phyloP scores from a whole-genome alignment of 2,888 invertebrate species.

The Parelbella ahira region DNA sequence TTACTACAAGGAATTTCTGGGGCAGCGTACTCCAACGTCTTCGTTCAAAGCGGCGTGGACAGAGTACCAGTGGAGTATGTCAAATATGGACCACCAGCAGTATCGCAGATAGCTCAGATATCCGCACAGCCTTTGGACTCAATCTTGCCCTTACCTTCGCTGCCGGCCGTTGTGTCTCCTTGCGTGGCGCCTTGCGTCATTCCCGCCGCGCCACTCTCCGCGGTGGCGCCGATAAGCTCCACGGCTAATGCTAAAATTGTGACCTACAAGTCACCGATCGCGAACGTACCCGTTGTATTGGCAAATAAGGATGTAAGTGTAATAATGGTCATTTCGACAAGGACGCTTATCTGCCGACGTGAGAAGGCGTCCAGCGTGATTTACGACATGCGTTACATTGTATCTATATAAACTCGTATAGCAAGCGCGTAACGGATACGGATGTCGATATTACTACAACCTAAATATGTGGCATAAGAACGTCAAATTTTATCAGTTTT shows the following conservation, averaged over 20 bases:
- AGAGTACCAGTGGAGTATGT: slow-evolving; percentile 45
- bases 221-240: slow-evolving; percentile 40
- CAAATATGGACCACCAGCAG: slow-evolving; percentile 49
- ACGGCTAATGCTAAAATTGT: slow-evolving; percentile 46
- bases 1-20: slow-evolving; percentile 36
- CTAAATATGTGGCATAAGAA: slow-evolving; percentile 3
- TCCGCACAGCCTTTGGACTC: slow-evolving; percentile 42
- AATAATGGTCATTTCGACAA: slow-evolving; percentile 11
- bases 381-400: slow-evolving; percentile 12
- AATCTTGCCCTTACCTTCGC: slow-evolving; percentile 39
- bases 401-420: slow-evolving; percentile 1
- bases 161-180: slow-evolving; percentile 43
- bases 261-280: slow-evolving; percentile 44
- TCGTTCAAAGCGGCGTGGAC: slow-evolving; percentile 49
- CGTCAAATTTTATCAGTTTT: slow-evolving; percentile 8
- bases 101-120: slow-evolving; percentile 46
- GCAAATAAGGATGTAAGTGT: slow-evolving; percentile 50
- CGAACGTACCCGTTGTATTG: slow-evolving; percentile 50
- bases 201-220: slow-evolving; percentile 40
- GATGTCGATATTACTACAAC: slow-evolving; percentile 14
- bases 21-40: slow-evolving; percentile 59
- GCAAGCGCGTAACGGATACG: slow-evolving; percentile 12
- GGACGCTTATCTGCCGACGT: slow-evolving; percentile 11
- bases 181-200: slow-evolving; percentile 60
- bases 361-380: slow-evolving; percentile 14